Conservation (phyloP, 2,888 invertebrate species). For the Habrosyne pyritoides region DNA sequence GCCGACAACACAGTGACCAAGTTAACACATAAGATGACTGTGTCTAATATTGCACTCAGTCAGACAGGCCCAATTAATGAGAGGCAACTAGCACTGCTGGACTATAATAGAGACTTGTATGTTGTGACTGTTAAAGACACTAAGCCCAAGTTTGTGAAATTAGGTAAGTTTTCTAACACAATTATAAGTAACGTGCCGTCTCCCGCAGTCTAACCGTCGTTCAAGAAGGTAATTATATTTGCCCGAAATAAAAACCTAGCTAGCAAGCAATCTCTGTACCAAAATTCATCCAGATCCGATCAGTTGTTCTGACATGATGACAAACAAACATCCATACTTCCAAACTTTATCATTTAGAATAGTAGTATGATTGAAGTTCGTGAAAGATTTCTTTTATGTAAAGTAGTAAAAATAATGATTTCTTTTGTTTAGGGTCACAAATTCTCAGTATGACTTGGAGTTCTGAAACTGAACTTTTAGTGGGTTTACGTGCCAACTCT, state of each 20-base stretch:
- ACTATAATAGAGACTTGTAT: constrained; percentile 94
- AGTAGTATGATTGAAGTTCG: too few species aligned
- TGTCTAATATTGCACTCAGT: constrained; percentile 93
- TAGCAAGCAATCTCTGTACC: too few species aligned
- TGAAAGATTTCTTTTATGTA: too few species aligned
- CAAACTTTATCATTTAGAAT: too few species aligned
- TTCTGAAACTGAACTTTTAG: constrained; percentile 70
- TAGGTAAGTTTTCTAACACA: constrained; percentile 81
- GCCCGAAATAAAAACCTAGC: too few species aligned
- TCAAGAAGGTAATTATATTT: too few species aligned
- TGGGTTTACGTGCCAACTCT: constrained; percentile 72
- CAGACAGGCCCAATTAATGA: constrained; percentile 91
- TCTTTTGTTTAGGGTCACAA: constrained; percentile 64
- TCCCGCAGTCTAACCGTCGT: too few species aligned
- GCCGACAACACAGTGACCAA: constrained; percentile 88
- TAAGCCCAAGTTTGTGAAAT: constrained; percentile 87
- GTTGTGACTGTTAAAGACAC: constrained; percentile 88
- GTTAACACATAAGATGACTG: constrained; percentile 89
- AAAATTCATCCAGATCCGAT: too few species aligned
- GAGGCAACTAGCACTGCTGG: constrained; percentile 93
- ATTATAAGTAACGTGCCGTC: too few species aligned
- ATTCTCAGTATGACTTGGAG: constrained; percentile 76
- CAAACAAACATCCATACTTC: too few species aligned
- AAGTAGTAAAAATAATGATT: background rate
- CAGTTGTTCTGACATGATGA: too few species aligned